These are phyloP conservation scores for Dunckerocampus dactyliophorus DNA, from an alignment of 2,113 vertebrate genomes.

Conservation along the genomic window DNA sequence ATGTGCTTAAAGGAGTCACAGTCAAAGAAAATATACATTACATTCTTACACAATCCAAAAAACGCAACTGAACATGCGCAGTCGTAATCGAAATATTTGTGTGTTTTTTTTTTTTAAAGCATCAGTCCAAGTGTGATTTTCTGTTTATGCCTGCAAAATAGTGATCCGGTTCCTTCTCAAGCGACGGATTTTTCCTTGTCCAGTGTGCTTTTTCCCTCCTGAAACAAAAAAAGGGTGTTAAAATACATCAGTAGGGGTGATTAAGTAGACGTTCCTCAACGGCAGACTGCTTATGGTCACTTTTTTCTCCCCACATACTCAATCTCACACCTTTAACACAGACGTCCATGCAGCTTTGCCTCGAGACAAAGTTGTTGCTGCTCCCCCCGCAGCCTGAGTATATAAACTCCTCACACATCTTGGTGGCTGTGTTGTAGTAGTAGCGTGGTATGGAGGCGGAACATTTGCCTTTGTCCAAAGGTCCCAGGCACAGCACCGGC, in stretches of 20 bases:
- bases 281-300: background rate
- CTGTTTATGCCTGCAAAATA: constrained; percentile 16
- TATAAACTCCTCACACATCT: constrained; percentile 78
- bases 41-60: constrained; percentile 33
- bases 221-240: constrained; percentile 33
- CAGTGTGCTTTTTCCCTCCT: constrained; percentile 31
- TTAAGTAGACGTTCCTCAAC: background rate
- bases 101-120: no score
- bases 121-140: background rate
- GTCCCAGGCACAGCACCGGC: constrained; percentile 80
- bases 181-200: constrained; percentile 10
- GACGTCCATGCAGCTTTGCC: constrained; percentile 70
- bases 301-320: background rate
- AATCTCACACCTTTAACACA: constrained; percentile 70
- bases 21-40: constrained; percentile 22
- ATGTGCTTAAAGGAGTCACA: background rate
- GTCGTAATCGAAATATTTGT: constrained; percentile 16
- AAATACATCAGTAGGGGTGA: background rate
- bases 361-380: constrained; percentile 84
- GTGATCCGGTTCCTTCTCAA: constrained; percentile 21
- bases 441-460: constrained; percentile 82
- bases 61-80: constrained; percentile 35
- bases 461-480: constrained; percentile 81
- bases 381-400: constrained; percentile 90
- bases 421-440: constrained; percentile 79